These are phyloP conservation scores for Sarcophaga variegata DNA, from an alignment of 2,888 invertebrate genomes.

Conservation along the genomic window DNA sequence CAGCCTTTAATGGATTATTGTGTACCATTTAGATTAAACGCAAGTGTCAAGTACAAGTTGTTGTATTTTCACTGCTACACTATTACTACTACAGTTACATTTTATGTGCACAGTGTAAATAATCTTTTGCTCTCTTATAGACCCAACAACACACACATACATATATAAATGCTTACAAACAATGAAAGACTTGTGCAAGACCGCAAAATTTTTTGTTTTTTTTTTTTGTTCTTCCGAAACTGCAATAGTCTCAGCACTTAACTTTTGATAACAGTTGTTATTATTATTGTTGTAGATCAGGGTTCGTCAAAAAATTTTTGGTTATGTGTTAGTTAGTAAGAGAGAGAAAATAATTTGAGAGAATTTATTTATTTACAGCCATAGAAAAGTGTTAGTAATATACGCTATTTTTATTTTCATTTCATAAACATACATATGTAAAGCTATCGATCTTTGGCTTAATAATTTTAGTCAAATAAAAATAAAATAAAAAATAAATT, in stretches of 20 bases:
- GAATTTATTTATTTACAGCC: too few relatives aligned
- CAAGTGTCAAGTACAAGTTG: constrained; percentile 67
- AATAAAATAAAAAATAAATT: too few relatives aligned
- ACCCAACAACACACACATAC: not conserved
- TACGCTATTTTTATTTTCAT: too few relatives aligned
- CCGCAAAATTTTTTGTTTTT: constrained; percentile 61
- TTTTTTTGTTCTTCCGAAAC: not conserved
- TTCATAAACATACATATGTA: too few relatives aligned
- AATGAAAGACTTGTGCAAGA: constrained; percentile 50
- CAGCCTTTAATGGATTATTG: constrained; percentile 62
- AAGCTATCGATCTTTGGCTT: too few relatives aligned
- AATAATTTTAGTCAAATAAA: too few relatives aligned
- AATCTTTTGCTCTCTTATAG: constrained; percentile 4
- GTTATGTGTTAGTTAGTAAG: too few relatives aligned
- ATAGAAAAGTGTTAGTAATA: too few relatives aligned
- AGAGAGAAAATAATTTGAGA: too few relatives aligned
- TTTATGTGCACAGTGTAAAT: constrained; percentile 14
- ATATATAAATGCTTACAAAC: too few relatives aligned
- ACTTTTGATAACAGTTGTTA: constrained; percentile 43
- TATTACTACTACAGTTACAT: not conserved
- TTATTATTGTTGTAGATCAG: not conserved
- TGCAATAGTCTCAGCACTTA: constrained; percentile 55
- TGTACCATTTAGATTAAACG: constrained; percentile 63
- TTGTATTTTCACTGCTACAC: constrained; percentile 22
- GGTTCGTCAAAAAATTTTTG: too few relatives aligned